Percentiles rank a stretch among this genome's conserved stretches.
These are phyloP conservation scores for Gymnocypris eckloni DNA, from an alignment of 2,797 vertebrate genomes.

Conservation along the genomic window DNA sequence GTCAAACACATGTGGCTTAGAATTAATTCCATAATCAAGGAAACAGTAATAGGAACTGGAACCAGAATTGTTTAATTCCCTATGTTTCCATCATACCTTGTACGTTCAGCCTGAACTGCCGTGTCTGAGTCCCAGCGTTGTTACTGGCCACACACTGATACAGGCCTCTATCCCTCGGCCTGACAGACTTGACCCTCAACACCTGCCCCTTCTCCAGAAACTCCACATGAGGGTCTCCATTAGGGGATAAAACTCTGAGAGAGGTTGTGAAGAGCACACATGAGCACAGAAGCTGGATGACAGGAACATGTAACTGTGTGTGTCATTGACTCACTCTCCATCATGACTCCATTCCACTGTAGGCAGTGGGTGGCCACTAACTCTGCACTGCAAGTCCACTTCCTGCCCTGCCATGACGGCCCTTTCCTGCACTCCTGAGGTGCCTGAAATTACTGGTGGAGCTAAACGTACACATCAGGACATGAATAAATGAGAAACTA, in stretches of 20 bases:
- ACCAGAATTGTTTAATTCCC: not conserved
- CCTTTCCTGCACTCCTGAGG: conserved; percentile 78
- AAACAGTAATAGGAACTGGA: not conserved
- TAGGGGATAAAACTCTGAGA: conserved; percentile 78
- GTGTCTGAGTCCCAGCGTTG: conserved; percentile 85
- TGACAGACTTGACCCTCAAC: conserved; percentile 77
- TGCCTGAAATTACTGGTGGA: conserved; percentile 83
- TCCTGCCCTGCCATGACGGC: conserved; percentile 77
- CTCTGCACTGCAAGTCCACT: conserved; percentile 81
- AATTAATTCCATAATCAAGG: not conserved
- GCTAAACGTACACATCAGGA: conserved; percentile 67
- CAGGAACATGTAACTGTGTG: not conserved
- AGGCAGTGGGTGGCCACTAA: conserved; percentile 80
- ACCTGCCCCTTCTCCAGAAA: conserved; percentile 82
- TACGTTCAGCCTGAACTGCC: conserved; percentile 82
- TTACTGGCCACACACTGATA: conserved; percentile 89
- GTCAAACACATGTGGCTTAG: not conserved
- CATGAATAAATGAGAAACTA: not conserved
- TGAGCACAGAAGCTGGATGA: not conserved
- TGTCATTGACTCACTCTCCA: conserved; percentile 80
- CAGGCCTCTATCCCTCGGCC: conserved; percentile 81
- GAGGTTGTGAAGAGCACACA: not conserved
- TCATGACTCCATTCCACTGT: conserved; percentile 89
- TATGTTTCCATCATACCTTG: conserved; percentile 70
- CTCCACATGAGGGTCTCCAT: conserved; percentile 78